A percentile compares a stretch with the other conserved stretches of the same genome.
These are phyloP conservation scores for Babylonia areolata DNA, from an alignment of 1,140 invertebrate species.

Conservation along the genomic window DNA sequence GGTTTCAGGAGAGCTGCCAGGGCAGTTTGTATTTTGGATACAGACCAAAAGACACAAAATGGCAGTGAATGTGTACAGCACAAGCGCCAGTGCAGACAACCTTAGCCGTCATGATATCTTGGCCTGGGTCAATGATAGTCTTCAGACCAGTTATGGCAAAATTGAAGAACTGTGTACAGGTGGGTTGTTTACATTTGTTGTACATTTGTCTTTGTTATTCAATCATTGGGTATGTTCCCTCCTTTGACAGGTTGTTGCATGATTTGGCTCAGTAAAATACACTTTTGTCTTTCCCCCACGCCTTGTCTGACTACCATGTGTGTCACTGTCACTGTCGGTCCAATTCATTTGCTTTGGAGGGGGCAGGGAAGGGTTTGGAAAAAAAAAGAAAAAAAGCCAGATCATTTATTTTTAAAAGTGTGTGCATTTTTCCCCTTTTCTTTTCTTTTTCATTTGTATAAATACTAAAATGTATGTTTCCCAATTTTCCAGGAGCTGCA, in stretches of 20 bases:
- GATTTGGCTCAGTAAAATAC: too few relatives aligned
- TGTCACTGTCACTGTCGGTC: too few relatives aligned
- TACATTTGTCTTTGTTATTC: too few relatives aligned
- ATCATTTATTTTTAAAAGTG: not conserved
- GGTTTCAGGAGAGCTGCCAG: not conserved
- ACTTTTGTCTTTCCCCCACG: too few relatives aligned
- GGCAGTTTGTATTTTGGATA: not conserved
- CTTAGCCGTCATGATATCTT: slow-evolving; percentile 98
- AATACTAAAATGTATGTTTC: not conserved
- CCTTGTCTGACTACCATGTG: too few relatives aligned
- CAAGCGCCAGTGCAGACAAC: slow-evolving; percentile 98
- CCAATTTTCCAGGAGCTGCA: slow-evolving; percentile 84
- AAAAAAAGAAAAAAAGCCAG: too few relatives aligned
- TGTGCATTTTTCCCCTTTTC: not conserved
- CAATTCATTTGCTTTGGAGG: too few relatives aligned
- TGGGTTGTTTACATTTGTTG: slow-evolving; percentile 39
- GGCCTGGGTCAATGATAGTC: slow-evolving; percentile 98
- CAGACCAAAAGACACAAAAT: not conserved
- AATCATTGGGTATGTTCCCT: too few relatives aligned
- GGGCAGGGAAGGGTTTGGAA: too few relatives aligned
- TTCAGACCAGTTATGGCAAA: slow-evolving; percentile 95
- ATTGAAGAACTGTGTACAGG: slow-evolving; percentile 97
- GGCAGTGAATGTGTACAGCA: slow-evolving; percentile 97
- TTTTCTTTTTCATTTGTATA: not conserved
- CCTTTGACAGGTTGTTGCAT: too few relatives aligned